Percentiles rank a stretch among this genome's conserved stretches.
Conservation (phyloP, 2,888 invertebrate genomes). For the Scaptomyza parva region DNA sequence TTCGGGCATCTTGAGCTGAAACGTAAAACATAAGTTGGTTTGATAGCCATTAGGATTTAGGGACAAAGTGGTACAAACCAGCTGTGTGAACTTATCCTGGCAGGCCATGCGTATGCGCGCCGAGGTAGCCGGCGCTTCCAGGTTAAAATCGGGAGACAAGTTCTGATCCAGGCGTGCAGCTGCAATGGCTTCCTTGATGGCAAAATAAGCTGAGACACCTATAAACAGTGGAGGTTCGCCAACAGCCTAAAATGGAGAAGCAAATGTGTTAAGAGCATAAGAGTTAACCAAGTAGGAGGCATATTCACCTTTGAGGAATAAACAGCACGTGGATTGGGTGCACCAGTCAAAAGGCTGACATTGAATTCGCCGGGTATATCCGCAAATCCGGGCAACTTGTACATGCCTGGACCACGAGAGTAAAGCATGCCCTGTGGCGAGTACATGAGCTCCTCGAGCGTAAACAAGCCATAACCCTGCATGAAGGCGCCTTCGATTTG, state of each 20-base stretch:
- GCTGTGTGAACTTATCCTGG: slow-evolving; percentile 91
- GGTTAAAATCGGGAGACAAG: slow-evolving; percentile 86
- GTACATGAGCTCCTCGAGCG: slow-evolving; percentile 94
- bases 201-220: slow-evolving; percentile 94
- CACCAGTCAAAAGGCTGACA: slow-evolving; percentile 95
- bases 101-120: slow-evolving; percentile 96
- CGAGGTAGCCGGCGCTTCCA: slow-evolving; percentile 95
- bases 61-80: slow-evolving; percentile 86
- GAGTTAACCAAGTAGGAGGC: accelerated
- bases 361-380: slow-evolving; percentile 97
- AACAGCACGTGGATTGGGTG: slow-evolving; percentile 95
- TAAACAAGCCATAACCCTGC: slow-evolving; percentile 97
- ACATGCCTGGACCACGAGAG: slow-evolving; percentile 96
- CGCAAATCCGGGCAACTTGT: slow-evolving; percentile 96
- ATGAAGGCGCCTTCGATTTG: slow-evolving; percentile 98
- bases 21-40: slow-evolving; percentile 55
- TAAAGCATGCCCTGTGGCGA: slow-evolving; percentile 92
- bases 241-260: slow-evolving; percentile 89
- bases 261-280: too few species aligned
- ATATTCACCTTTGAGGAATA: slow-evolving; percentile 95
- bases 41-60: neutral
- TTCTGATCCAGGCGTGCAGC: slow-evolving; percentile 91
- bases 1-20: slow-evolving; percentile 86
- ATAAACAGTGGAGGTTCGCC: slow-evolving; percentile 98
- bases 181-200: slow-evolving; percentile 94